phyloP scores from a whole-genome alignment of 2,797 vertebrate species.

The Cuniculus paca region DNA sequence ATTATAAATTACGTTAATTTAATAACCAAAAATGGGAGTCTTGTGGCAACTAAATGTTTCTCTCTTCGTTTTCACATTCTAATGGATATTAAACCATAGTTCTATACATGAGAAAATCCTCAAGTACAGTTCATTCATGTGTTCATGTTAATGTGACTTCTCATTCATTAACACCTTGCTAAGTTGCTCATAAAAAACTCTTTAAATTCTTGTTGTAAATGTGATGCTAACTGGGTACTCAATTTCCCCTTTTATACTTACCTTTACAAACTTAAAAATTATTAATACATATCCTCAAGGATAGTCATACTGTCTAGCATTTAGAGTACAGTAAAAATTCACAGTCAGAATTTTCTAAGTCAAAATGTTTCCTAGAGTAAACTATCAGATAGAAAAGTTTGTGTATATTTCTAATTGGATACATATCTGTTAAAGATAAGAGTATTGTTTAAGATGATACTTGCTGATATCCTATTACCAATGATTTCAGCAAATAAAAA shows the following conservation, averaged over 20 bases:
- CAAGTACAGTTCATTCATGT: conserved; percentile 27
- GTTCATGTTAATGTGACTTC: conserved; percentile 65
- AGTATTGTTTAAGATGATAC: not conserved
- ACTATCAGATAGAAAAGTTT: not conserved
- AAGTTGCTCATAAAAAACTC: conserved; percentile 54
- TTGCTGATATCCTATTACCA: not conserved
- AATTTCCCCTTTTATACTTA: not conserved
- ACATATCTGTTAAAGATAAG: not conserved
- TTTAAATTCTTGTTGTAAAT: conserved; percentile 50
- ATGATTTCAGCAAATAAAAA: not conserved
- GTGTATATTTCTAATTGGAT: not conserved
- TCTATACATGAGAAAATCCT: not conserved
- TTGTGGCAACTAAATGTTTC: not conserved
- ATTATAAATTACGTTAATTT: too few species aligned
- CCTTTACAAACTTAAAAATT: conserved; percentile 6
- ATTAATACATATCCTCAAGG: not conserved
- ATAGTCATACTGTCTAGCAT: not conserved
- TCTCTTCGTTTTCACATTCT: not conserved
- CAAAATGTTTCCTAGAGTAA: not conserved
- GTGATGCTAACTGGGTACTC: conserved; percentile 40
- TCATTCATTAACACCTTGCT: conserved; percentile 71
- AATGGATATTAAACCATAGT: not conserved
- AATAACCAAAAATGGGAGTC: not conserved
- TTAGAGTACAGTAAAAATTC: not conserved
- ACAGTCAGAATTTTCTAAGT: conserved; percentile 25